These are phyloP conservation scores for Pseudeuparius sepicola DNA, from an alignment of 2,888 invertebrate species.

Conservation along the genomic window DNA sequence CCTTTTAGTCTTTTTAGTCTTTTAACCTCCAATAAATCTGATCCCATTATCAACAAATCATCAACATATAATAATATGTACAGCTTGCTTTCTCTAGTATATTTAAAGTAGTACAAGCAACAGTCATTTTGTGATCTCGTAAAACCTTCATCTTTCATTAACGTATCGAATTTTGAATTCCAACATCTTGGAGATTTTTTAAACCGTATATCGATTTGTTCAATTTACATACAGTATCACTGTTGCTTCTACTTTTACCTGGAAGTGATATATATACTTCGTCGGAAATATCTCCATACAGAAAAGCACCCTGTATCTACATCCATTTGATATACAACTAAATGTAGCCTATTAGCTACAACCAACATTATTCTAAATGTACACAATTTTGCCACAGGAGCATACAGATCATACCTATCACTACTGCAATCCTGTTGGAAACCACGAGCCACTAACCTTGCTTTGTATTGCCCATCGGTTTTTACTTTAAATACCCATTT, in stretches of 20 bases:
- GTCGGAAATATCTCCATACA: slow-evolving; percentile 23
- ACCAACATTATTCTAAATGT: slow-evolving; percentile 23
- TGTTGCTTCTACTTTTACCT: slow-evolving; percentile 16
- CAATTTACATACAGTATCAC: slow-evolving; percentile 21
- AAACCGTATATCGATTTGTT: slow-evolving; percentile 24
- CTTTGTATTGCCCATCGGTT: too few relatives aligned
- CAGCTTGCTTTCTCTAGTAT: slow-evolving; percentile 10
- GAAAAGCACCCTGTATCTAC: slow-evolving; percentile 23
- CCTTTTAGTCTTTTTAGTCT: slow-evolving; percentile 19
- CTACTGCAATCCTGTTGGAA: slow-evolving; percentile 18
- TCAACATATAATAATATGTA: slow-evolving; percentile 21
- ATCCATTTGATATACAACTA: slow-evolving; percentile 21
- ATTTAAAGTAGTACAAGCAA: slow-evolving; percentile 20
- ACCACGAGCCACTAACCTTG: slow-evolving; percentile 23
- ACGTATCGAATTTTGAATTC: slow-evolving; percentile 21
- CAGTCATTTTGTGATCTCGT: slow-evolving; percentile 20
- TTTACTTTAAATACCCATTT: slow-evolving; percentile 19
- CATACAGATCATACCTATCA: slow-evolving; percentile 18
- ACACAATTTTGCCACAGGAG: slow-evolving; percentile 23
- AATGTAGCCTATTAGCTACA: slow-evolving; percentile 15
- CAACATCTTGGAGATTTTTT: slow-evolving; percentile 23
- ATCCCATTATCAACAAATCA: slow-evolving; percentile 18
- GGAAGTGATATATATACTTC: slow-evolving; percentile 22
- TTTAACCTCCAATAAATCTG: slow-evolving; percentile 10
- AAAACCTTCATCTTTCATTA: slow-evolving; percentile 17